Conservation (phyloP, 2,888 invertebrate species). For the Cheiracanthium punctorium region DNA sequence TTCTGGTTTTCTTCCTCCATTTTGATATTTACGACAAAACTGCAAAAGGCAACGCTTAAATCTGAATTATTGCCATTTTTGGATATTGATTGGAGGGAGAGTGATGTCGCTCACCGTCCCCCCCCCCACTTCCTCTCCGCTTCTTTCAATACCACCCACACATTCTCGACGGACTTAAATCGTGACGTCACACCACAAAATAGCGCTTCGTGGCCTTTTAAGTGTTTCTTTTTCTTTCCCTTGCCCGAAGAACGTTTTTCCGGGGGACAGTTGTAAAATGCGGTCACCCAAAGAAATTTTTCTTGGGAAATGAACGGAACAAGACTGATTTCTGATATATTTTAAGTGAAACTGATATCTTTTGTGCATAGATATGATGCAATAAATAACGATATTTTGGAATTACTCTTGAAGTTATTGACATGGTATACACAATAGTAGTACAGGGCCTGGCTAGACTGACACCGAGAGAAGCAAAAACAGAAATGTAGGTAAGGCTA, state of each 20-base stretch:
- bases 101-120: neutral
- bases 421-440: no score
- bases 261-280: neutral
- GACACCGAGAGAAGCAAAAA: no score
- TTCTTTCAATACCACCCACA: neutral
- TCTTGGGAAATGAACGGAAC: no score
- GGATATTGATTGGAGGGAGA: slow-evolving; percentile 55
- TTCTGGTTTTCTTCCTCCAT: slow-evolving; percentile 26
- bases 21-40: slow-evolving; percentile 69
- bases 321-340: no score
- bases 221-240: slow-evolving; percentile 8
- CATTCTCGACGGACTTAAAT: slow-evolving; percentile 1
- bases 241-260: neutral
- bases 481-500: no score
- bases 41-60: slow-evolving; percentile 64
- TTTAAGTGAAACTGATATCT: no score
- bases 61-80: slow-evolving; percentile 70
- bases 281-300: no score
- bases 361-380: no score
- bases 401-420: no score
- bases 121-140: neutral
- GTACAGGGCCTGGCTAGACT: no score
- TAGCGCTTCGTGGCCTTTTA: neutral
- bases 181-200: slow-evolving; percentile 13
- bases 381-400: no score